Conservation (phyloP, 2,113 vertebrate genomes). For the Cichladusa arquata region DNA sequence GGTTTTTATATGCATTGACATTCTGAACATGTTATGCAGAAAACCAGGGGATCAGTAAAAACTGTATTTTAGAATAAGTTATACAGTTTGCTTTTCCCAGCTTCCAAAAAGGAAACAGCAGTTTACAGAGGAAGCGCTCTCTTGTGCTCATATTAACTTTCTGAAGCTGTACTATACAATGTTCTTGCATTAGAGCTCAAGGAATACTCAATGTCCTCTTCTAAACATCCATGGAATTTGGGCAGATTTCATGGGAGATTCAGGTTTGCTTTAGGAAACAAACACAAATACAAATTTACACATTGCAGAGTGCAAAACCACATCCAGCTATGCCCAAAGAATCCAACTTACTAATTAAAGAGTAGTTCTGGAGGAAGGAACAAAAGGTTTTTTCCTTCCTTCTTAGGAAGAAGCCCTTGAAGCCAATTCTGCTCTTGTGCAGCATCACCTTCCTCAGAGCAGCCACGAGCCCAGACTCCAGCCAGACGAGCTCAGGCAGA, state of each 20-base stretch:
- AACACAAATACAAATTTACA: neutral
- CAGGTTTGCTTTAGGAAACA: neutral
- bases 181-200: neutral
- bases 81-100: neutral
- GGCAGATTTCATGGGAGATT: neutral
- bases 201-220: neutral
- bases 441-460: neutral
- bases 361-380: neutral
- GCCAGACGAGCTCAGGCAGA: neutral
- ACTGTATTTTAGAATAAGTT: neutral
- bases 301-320: neutral
- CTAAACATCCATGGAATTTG: neutral
- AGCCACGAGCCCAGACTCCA: neutral
- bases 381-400: neutral
- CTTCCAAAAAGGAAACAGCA: neutral
- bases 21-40: neutral
- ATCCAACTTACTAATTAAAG: neutral
- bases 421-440: neutral
- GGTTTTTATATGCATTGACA: neutral
- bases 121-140: neutral
- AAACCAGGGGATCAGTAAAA: neutral
- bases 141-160: neutral
- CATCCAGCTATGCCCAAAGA: neutral
- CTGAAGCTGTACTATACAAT: neutral
- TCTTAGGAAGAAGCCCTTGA: neutral